Base-by-base conservation (phyloP, 2,113 vertebrate species). In the Nyctibius bracteatus region DNA sequence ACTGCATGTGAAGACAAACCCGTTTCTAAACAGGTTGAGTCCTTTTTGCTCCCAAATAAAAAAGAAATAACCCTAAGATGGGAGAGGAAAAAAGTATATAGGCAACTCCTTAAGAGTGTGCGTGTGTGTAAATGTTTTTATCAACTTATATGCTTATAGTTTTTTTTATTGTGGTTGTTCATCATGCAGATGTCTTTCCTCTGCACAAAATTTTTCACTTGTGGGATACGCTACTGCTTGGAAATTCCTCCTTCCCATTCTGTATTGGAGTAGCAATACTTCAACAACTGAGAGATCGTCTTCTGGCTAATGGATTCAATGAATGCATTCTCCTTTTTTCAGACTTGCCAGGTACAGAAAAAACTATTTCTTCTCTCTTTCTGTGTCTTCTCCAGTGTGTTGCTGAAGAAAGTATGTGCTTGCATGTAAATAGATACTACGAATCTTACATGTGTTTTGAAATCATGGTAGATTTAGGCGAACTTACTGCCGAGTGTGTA, bases 301-400 rank as follows among this genome's bases (percentile, higher is more conserved):
- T 99, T 90, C 95, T 99, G 97, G 99, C 99, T 58, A 99, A 99
- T 63, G 99, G 99, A 92, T 99, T 99, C 98, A 99, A 99, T 63
- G 99, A 99, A 95, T 99, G 99, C 97, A 99, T 99, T 97, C 99
- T 99, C 21, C 99, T 99, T 80, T 99, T 99, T 96, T 99, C 99
- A 58, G 99, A 99, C 94, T 98, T 99, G 96, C 99, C 99, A 98
- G 99, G 99, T 99, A 98, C 35, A 58, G 20, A 57, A 68, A 77
- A 68, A 22, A 5, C 2, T n/a, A 6, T 44, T 88, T 67, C 20
- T 87, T 52, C 28, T 18, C 27, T 74, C 23, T 44, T 81, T n/a
- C n/a, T 72, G 4, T 61, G 47, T 57, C 15, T 92, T 83, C 15
- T 5, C 7, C 14, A 35, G 25, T 88, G 27, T 55, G 19, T 81